phyloP scores from a whole-genome alignment of 2,113 vertebrate genomes.

The Madoqua kirkii region DNA sequence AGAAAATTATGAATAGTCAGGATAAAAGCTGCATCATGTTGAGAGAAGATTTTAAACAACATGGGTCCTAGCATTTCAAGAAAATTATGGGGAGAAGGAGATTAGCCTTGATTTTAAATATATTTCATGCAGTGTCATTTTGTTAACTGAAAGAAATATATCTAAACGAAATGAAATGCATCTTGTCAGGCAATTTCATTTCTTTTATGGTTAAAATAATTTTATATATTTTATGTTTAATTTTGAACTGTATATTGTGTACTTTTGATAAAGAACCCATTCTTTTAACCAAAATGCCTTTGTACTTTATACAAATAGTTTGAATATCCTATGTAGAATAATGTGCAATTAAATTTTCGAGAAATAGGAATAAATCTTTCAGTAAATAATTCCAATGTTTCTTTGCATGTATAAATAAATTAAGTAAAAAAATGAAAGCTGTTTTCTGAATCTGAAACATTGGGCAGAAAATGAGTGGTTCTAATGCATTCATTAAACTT shows the following conservation, averaged over 20 bases:
- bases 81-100: neutral
- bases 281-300: conserved; percentile 40
- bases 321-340: conserved; percentile 46
- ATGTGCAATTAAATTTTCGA: neutral
- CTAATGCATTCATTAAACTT: neutral
- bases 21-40: neutral
- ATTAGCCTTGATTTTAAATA: neutral
- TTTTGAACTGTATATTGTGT: conserved; percentile 22
- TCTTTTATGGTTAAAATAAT: conserved; percentile 56
- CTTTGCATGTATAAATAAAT: conserved; percentile 15
- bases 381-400: neutral
- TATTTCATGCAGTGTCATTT: neutral
- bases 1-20: neutral
- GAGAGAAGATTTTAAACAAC: neutral
- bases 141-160: conserved; percentile 48
- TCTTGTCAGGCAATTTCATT: conserved; percentile 55
- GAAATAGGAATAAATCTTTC: conserved; percentile 48
- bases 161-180: conserved; percentile 52
- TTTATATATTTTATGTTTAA: conserved; percentile 2
- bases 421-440: neutral
- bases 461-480: neutral
- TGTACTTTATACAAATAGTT: conserved; percentile 18
- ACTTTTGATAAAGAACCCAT: neutral
- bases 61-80: neutral
- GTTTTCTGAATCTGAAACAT: neutral